Conservation (phyloP, 2,113 vertebrate genomes). For the Fukomys damarensis region DNA sequence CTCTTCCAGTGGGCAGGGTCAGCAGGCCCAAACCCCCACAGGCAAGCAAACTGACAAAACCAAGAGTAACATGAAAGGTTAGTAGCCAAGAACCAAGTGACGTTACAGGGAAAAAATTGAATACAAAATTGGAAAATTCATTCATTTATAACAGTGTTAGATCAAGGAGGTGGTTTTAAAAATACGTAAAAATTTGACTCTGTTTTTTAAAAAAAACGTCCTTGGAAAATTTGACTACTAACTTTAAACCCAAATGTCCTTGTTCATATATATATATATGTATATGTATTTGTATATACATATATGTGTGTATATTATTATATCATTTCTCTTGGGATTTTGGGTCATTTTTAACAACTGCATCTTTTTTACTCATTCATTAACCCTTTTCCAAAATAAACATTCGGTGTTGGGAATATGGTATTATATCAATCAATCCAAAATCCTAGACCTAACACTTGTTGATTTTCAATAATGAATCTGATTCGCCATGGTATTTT, state of each 20-base stretch:
- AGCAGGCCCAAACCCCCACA: constrained; percentile 99
- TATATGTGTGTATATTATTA: constrained; percentile 84
- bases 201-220: constrained; percentile 94
- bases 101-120: constrained; percentile 90
- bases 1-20: constrained; percentile 99
- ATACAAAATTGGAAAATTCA: constrained; percentile 90
- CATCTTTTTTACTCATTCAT: constrained; percentile 90
- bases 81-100: constrained; percentile 99
- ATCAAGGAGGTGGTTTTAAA: constrained; percentile 92
- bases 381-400: constrained; percentile 91
- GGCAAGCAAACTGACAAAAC: constrained; percentile 99
- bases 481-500: constrained; percentile 76
- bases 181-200: constrained; percentile 91
- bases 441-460: constrained; percentile 95
- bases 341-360: constrained; percentile 92
- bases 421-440: constrained; percentile 86
- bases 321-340: constrained; percentile 92
- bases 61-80: constrained; percentile 99
- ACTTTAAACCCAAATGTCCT: constrained; percentile 97
- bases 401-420: constrained; percentile 89
- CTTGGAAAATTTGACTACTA: constrained; percentile 99
- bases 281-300: constrained; percentile 79
- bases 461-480: constrained; percentile 80
- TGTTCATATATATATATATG: constrained; percentile 87
- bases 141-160: constrained; percentile 89